These are phyloP conservation scores for Sphyrna mokarran DNA, from an alignment of 2,113 vertebrate genomes.

Conservation along the genomic window DNA sequence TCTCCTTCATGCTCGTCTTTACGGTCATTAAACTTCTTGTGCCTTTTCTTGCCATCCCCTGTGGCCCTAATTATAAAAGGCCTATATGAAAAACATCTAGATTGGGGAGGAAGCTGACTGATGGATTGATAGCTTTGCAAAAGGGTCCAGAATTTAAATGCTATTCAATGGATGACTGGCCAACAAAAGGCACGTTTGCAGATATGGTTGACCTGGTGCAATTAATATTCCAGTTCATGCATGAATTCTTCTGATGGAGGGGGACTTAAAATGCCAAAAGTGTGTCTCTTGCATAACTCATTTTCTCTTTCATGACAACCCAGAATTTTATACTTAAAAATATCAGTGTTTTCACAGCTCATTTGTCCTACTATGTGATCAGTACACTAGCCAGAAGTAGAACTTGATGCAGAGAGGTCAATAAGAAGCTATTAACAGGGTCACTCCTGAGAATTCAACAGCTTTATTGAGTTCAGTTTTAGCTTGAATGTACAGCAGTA, in stretches of 20 bases:
- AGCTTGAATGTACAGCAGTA: constrained; percentile 71
- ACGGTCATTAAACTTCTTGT: constrained; percentile 49
- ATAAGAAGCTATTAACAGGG: constrained; percentile 68
- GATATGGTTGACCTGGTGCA: constrained; percentile 58
- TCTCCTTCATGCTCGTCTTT: constrained; percentile 59
- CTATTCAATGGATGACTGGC: constrained; percentile 64
- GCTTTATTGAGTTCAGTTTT: constrained; percentile 69
- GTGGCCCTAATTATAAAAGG: constrained; percentile 49
- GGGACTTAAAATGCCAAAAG: constrained; percentile 43
- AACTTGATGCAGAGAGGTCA: constrained; percentile 58
- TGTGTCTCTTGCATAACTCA: constrained; percentile 58
- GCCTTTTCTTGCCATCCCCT: constrained; percentile 41
- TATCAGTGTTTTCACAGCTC: constrained; percentile 63
- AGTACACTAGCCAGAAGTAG: constrained; percentile 56
- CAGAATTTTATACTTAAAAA: constrained; percentile 54
- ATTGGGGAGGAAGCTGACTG: constrained; percentile 43
- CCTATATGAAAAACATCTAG: constrained; percentile 45
- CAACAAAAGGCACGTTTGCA: constrained; percentile 70
- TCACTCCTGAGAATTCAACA: constrained; percentile 61
- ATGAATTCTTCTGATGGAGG: constrained; percentile 62
- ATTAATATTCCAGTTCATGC: constrained; percentile 71
- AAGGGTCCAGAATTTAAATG: constrained; percentile 72
- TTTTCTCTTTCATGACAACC: constrained; percentile 50
- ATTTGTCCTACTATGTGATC: constrained; percentile 61
- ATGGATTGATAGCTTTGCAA: constrained; percentile 60